Evolutionary conservation across 1,140 invertebrate genomes (phyloP).

Genomic region (Andrena cerasifolii): DNA sequence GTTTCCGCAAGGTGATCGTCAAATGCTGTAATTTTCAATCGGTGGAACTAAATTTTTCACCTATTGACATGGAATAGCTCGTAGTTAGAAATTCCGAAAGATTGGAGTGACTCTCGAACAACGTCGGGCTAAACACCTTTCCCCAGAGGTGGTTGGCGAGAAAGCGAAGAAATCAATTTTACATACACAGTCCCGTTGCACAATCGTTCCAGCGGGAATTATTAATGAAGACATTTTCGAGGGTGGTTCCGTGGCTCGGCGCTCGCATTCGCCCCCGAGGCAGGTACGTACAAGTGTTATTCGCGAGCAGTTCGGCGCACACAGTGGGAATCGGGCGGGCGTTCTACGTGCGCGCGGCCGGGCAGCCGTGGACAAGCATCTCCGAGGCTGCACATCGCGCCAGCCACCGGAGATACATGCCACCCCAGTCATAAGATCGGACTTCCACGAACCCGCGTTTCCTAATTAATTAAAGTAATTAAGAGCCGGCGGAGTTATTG

Average conservation of each 20-base stretch:
- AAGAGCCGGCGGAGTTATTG: slow-evolving; percentile 77
- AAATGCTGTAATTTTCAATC: no score
- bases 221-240: slow-evolving; percentile 64
- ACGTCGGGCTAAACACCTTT: no score
- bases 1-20: no score
- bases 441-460: slow-evolving; percentile 77
- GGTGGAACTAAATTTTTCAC: no score
- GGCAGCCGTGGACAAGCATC: slow-evolving; percentile 13
- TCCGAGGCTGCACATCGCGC: not conserved
- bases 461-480: slow-evolving; percentile 81
- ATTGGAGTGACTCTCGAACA: no score
- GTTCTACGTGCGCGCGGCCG: not conserved
- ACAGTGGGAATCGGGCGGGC: not conserved
- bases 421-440: slow-evolving; percentile 74
- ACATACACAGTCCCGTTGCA: slow-evolving; percentile 21
- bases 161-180: slow-evolving; percentile 43
- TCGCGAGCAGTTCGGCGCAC: slow-evolving; percentile 29
- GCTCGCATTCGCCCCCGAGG: slow-evolving; percentile 10
- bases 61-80: no score
- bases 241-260: slow-evolving; percentile 19
- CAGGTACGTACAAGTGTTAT: slow-evolving; percentile 20
- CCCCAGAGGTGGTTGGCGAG: no score
- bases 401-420: slow-evolving; percentile 63
- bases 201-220: slow-evolving; percentile 46
- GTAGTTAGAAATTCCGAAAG: no score